These are phyloP conservation scores for Avahi laniger DNA, from an alignment of 2,797 vertebrate species.

Conservation along the genomic window DNA sequence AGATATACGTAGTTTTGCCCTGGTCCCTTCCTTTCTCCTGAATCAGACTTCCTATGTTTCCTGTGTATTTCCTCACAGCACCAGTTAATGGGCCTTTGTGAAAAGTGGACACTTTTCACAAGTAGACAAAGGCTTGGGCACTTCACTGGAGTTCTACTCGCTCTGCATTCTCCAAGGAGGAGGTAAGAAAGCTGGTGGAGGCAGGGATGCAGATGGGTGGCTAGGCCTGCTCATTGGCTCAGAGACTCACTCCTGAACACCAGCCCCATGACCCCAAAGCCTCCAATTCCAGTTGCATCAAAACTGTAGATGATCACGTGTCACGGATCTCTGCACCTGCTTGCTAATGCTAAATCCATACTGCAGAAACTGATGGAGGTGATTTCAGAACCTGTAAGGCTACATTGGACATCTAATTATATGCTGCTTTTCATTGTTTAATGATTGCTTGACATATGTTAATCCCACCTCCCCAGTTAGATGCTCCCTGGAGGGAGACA, in stretches of 20 bases:
- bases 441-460: background rate
- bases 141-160: background rate
- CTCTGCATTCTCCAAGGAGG: background rate
- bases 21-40: background rate
- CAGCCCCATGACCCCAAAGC: background rate
- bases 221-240: background rate
- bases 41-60: background rate
- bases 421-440: background rate
- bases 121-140: background rate
- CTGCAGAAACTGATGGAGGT: background rate
- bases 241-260: background rate
- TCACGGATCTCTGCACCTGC: background rate
- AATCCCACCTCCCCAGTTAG: background rate
- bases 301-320: background rate
- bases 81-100: background rate
- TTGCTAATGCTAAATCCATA: background rate
- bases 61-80: background rate
- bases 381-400: background rate
- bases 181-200: background rate
- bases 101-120: background rate
- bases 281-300: background rate
- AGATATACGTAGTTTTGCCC: background rate
- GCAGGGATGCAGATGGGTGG: background rate
- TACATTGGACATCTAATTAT: background rate
- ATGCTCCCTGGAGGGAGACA: background rate